Evolutionary conservation across 92 coral and sea anemone genomes (phyloP).

Genomic region (Siderastrea siderea): DNA sequence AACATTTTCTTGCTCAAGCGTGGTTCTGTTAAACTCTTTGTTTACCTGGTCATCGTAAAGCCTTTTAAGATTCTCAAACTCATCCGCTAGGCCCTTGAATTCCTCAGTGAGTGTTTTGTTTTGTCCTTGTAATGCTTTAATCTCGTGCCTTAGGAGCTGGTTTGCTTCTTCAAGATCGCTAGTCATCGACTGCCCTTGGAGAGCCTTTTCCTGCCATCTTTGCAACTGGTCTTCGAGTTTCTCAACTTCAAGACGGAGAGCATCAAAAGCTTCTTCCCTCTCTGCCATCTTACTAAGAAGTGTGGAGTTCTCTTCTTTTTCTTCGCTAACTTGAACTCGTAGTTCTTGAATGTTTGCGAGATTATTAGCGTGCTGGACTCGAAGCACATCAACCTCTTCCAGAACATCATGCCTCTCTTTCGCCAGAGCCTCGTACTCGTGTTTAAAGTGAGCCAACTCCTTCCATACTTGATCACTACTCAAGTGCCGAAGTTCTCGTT

Average conservation of each 20-base stretch:
- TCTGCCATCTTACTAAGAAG: constrained; percentile 12
- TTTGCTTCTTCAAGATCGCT: constrained; percentile 76
- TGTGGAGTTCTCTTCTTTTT: constrained; percentile 69
- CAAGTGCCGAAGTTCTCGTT: constrained; percentile 86
- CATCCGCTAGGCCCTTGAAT: constrained; percentile 48
- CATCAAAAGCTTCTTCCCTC: constrained; percentile 10
- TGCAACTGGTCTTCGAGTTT: constrained; percentile 22
- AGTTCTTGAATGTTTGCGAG: constrained; percentile 90
- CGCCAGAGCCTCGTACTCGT: constrained; percentile 88
- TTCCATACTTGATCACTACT: constrained; percentile 98
- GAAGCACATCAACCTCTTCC: constrained; percentile 85
- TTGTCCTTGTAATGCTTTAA: constrained; percentile 48
- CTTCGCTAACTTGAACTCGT: constrained; percentile 90
- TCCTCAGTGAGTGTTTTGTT: constrained; percentile 34
- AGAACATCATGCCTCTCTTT: constrained; percentile 90
- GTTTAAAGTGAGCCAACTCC: constrained; percentile 90
- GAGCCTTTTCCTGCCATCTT: constrained; percentile 49
- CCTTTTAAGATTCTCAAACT: constrained; percentile 52
- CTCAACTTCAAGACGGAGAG: constrained; percentile 27
- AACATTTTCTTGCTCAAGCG: constrained; percentile 27
- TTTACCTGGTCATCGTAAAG: constrained; percentile 32
- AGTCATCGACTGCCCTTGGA: constrained; percentile 37
- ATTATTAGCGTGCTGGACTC: constrained; percentile 90
- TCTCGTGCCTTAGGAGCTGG: constrained; percentile 62
- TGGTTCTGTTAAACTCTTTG: constrained; percentile 20